A percentile compares a stretch with the other conserved stretches of the same genome.
Conservation (phyloP, 2,888 invertebrate species). For the Hydropsyche betteni region DNA sequence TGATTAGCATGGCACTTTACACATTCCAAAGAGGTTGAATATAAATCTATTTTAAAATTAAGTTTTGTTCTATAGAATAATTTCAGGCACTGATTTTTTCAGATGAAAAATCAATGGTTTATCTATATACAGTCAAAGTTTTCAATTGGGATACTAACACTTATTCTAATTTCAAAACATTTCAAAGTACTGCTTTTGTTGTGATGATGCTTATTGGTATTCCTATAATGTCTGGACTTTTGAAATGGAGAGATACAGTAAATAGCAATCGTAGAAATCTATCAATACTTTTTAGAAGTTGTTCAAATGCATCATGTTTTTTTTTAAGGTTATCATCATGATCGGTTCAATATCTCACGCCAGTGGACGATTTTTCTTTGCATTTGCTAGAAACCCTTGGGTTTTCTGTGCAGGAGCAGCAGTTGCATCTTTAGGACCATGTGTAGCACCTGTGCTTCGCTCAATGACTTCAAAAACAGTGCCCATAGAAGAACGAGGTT, state of each 20-base stretch:
- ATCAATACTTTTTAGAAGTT: conserved; percentile 19
- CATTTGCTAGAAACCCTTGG: conserved; percentile 65
- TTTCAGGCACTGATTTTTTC: conserved; percentile 52
- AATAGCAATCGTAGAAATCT: conserved; percentile 50
- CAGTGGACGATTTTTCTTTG: conserved; percentile 73
- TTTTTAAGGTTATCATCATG: conserved; percentile 71
- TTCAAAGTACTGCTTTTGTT: conserved; percentile 76
- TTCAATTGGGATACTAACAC: conserved; percentile 76
- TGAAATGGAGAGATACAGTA: conserved; percentile 75
- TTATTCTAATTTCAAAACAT: conserved; percentile 79
- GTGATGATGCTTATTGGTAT: conserved; percentile 75
- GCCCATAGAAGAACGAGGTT: conserved; percentile 75
- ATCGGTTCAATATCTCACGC: conserved; percentile 77
- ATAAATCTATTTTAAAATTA: neutral
- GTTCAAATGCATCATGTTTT: neutral
- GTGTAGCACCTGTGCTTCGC: conserved; percentile 81
- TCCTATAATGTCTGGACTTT: conserved; percentile 74
- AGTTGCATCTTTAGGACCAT: conserved; percentile 79
- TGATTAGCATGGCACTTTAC: conserved; percentile 79
- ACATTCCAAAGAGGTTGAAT: conserved; percentile 76
- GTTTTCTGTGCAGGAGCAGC: conserved; percentile 78
- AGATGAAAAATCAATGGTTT: conserved; percentile 82
- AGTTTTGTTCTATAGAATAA: neutral
- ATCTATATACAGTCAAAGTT: conserved; percentile 76
- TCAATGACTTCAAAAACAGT: conserved; percentile 84